Evolutionary conservation across 1,140 invertebrate species (phyloP).

Genomic region (Cryptotermes secundus): DNA sequence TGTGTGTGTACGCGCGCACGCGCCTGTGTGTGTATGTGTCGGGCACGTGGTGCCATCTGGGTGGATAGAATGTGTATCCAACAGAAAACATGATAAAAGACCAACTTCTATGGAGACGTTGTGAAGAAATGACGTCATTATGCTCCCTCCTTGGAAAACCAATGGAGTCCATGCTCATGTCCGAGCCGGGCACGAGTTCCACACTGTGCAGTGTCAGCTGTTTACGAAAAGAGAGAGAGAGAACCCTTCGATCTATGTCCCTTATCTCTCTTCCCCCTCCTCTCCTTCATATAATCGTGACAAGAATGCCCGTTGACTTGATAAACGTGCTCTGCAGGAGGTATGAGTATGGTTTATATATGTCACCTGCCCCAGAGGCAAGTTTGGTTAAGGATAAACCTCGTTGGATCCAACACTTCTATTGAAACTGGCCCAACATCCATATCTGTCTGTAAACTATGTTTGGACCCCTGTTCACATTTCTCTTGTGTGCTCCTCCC

Average conservation of each 20-base stretch:
- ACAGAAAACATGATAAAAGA: background rate
- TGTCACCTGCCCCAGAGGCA: constrained; percentile 3
- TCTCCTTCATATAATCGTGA: background rate
- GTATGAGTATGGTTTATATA: background rate
- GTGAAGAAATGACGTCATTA: background rate
- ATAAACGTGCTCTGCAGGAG: background rate
- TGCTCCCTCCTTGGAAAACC: background rate
- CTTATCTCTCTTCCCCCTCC: background rate
- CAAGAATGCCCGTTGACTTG: background rate
- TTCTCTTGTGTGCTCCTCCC: background rate
- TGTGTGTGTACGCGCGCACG: too few relatives aligned
- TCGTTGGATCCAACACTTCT: background rate
- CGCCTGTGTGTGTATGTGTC: background rate
- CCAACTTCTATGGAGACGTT: background rate
- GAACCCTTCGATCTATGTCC: background rate
- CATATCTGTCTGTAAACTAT: constrained; percentile 1
- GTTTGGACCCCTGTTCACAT: background rate
- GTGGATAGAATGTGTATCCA: background rate
- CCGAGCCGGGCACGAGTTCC: background rate
- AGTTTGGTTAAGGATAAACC: constrained; percentile 10
- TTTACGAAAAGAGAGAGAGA: background rate
- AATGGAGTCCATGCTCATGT: background rate
- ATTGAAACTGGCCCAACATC: constrained; percentile 10
- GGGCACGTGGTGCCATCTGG: background rate
- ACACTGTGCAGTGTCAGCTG: background rate